Base-by-base conservation (phyloP, 1,140 invertebrate genomes). In the Nasonia vitripennis region DNA sequence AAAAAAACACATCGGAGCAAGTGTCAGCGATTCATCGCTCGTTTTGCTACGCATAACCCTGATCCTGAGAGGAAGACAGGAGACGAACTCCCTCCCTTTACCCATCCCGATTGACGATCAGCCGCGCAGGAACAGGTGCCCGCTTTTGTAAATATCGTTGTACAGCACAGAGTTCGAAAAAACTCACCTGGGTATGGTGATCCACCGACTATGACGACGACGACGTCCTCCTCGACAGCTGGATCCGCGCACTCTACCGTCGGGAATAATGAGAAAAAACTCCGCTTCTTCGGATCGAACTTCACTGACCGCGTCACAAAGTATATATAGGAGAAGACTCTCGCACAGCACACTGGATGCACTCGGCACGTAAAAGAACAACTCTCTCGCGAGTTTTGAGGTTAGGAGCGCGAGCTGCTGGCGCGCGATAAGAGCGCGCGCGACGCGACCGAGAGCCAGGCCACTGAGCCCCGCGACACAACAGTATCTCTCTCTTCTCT, bases 391-490 rank as follows among this genome's bases (percentile, higher is more conserved):
- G 2, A n/a, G 6, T 27, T 51, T 82, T 37, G 81, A 82, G 81
- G 81, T 82, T 82, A 82, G 81, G 51, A 20, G 4, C 55, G 48
- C 55, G 55, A 62, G 17, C 55, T 62, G 20, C 55, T 62, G 55
- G 55, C 55, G 55, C 55, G 55, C 55, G 27, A 31, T 20, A 62
- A 75, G 81, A 51, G 81, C 70, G 71, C 71, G 81, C 81, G 81
- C 81, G 71, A 74, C 81, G 48, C 71, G 45, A 71, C 55, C 48
- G 34, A 62, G 45, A 62, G 34, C 75, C 74, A 34, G 23, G 27
- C 41, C 70, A 82, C 17, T 62, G 23, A 11, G 17, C 70, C 34
- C 14, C 31, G 7, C 20, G n/a, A 71, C 2, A 82, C 2, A 82
- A 67, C 75, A 31, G 55, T 62, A 37, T 51, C 6, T 73, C 45